Evolutionary conservation across 2,797 vertebrate genomes (phyloP), one percentile per base, ranked within the genome.

Genomic region (Hylomyscus alleni): DNA sequence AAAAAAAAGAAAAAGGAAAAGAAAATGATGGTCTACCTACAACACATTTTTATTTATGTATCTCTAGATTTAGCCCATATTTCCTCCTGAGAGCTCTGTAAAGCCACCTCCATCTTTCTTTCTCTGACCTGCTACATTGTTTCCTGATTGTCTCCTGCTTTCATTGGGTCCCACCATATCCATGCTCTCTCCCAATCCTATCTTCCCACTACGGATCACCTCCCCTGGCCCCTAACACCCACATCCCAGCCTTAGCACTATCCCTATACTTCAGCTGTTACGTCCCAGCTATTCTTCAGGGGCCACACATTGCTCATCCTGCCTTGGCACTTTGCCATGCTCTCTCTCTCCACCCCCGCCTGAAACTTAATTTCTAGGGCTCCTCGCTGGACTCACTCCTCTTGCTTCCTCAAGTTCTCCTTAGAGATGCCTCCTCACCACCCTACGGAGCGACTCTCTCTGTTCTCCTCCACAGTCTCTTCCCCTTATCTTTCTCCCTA

Each of bases 11-110:
- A n/a, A n/a, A n/a, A n/a, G n/a, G n/a, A n/a, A n/a, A n/a, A 67
- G 80, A 84, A 90, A 88, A 52, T 19, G 73, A 65, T 52, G 67
- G 12, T 82, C 73, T 92, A 88, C 89, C 22, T 34, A 34, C 31
- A 88, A 88, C 44, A 52, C 34, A 5, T 67, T 86, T 82, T 80
- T 29, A 62, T 2, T 62, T 78, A 82, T 26, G 34, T 2, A 13
- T 54, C 50, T 96, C 84, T 40, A 72, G 20, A 44, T 31, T 20
- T 20, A 31, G 0, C 8, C 14, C 56, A 10, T 26, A 11, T 72
- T 50, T 89, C 73, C 85, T 89, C 76, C 62, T 20, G 7, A 80
- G 31, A 44, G 54, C 3, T 26, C 34, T 31, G 13, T 14, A 31
- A 76, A 88, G 62, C 34, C 90, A 47, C 15, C 0, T 0, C 29